Base-by-base conservation (phyloP, 2,888 invertebrate species). In the Ecliptopera silaceata region DNA sequence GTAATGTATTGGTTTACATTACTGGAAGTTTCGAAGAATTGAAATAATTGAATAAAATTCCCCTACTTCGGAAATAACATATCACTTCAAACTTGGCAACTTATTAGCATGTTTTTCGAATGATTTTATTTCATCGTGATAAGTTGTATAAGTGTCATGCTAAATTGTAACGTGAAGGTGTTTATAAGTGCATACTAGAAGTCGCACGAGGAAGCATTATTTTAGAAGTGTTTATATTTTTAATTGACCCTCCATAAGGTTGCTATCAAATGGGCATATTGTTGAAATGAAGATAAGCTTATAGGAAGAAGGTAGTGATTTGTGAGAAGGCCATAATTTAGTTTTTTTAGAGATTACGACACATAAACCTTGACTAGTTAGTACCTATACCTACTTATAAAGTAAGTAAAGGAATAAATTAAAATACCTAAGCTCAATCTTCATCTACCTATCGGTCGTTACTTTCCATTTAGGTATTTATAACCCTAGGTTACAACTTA, bases 111-210 rank as follows among this genome's bases (percentile, higher is more conserved):
- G 13, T 10, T 42, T 42, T 12, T 13, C n/a, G n/a, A 32, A 31
- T 32, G 32, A 32, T 29, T 15, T 22, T 43, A 15, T 43, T 29
- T 15, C 22, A 41, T 22, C n/a, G 22, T n/a, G 22, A 39, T 11
- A 39, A 12, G 13, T 4, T n/a, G 22, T 42, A 41, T 3, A 15
- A 39, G 26, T n/a, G 4, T 29, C 22, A 47, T 47, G 38, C 38
- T 47, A 47, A 47, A 47, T 17, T 47, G 15, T 47, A 22, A n/a
- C 22, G 22, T 17, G 3, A 8, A 26, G 2, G 38, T 36, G 47
- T 38, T 38, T n/a, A 36, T 47, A 38, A 13, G 4, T 47, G n/a
- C 26, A 34, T 36, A 38, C 36, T 29, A 29, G 3, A 26, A 47
- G 36, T 4, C n/a, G 11, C 17, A 22, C 6, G 4, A 39, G 18